Conservation (phyloP, 2,888 invertebrate genomes). For the Nesidiocoris tenuis region DNA sequence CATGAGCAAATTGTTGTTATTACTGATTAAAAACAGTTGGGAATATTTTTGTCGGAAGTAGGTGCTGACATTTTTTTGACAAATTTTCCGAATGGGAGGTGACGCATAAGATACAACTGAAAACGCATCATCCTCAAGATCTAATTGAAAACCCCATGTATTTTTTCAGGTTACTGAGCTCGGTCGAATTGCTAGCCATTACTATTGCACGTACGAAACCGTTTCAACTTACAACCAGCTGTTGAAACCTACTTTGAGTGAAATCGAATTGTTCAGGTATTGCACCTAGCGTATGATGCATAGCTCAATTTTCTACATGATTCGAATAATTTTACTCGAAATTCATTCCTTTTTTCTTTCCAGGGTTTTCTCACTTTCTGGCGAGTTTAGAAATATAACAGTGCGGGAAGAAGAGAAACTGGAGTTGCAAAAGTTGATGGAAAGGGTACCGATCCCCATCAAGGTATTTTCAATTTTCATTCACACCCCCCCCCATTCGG, state of each 20-base stretch:
- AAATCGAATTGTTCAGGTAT: conserved; percentile 86
- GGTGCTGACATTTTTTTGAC: no score
- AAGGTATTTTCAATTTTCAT: conserved; percentile 73
- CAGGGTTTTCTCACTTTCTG: conserved; percentile 94
- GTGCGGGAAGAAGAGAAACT: conserved; percentile 96
- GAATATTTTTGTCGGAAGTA: no score
- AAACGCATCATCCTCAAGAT: no score
- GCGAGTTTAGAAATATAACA: conserved; percentile 90
- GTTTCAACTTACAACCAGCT: conserved; percentile 96
- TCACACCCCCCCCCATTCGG: no score
- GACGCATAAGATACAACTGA: no score
- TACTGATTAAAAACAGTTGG: no score
- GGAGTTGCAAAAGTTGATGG: conserved; percentile 92
- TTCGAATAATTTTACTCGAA: not conserved
- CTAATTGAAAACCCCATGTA: conserved; percentile 15
- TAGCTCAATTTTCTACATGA: not conserved
- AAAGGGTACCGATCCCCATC: conserved; percentile 95
- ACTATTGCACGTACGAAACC: conserved; percentile 95
- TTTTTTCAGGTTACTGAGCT: conserved; percentile 81
- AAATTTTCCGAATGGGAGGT: no score
- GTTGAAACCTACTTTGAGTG: conserved; percentile 91
- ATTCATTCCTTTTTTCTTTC: not conserved
- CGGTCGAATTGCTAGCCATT: conserved; percentile 97
- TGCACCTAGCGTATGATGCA: not conserved
- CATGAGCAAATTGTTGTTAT: no score